Evolutionary conservation across 2,113 vertebrate species (phyloP).

Genomic region (Takifugu flavidus): DNA sequence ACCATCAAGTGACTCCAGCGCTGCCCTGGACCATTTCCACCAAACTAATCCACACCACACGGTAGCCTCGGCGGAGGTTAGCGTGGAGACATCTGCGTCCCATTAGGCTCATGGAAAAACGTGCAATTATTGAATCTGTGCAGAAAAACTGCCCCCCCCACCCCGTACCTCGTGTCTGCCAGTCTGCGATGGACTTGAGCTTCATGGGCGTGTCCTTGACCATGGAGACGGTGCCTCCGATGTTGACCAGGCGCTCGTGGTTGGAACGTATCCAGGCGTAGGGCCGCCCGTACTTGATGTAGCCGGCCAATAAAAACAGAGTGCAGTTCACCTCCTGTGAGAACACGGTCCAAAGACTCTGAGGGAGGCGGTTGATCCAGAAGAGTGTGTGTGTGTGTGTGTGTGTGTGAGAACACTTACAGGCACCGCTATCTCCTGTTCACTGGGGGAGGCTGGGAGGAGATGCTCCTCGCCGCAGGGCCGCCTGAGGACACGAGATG

Average conservation of each 20-base stretch:
- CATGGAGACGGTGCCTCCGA: constrained; percentile 70
- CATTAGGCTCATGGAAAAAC: constrained; percentile 51
- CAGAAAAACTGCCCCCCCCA: constrained; percentile 9
- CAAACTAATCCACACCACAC: constrained; percentile 12
- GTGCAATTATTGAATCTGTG: constrained; percentile 49
- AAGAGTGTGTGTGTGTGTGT: background rate
- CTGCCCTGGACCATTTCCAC: constrained; percentile 2
- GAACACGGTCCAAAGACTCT: background rate
- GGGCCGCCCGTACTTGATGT: constrained; percentile 77
- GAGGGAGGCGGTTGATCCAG: background rate
- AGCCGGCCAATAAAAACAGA: constrained; percentile 78
- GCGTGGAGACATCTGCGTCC: constrained; percentile 46
- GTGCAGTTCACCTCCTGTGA: constrained; percentile 79
- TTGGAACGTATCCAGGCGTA: constrained; percentile 82
- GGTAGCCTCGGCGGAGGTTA: constrained; percentile 6
- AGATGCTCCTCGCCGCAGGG: constrained; percentile 64
- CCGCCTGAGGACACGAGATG: constrained; percentile 29
- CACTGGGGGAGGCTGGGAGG: constrained; percentile 80
- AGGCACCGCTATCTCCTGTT: constrained; percentile 77
- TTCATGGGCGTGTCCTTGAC: constrained; percentile 78
- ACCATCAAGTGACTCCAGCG: background rate
- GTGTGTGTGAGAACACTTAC: constrained; percentile 54
- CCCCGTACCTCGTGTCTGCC: constrained; percentile 68
- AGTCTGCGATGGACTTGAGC: constrained; percentile 74
- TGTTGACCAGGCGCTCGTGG: constrained; percentile 75